A percentile compares a stretch with the other conserved stretches of the same genome.
Evolutionary conservation across 1,140 invertebrate genomes (phyloP).

Genomic region (Oppia nitens): DNA sequence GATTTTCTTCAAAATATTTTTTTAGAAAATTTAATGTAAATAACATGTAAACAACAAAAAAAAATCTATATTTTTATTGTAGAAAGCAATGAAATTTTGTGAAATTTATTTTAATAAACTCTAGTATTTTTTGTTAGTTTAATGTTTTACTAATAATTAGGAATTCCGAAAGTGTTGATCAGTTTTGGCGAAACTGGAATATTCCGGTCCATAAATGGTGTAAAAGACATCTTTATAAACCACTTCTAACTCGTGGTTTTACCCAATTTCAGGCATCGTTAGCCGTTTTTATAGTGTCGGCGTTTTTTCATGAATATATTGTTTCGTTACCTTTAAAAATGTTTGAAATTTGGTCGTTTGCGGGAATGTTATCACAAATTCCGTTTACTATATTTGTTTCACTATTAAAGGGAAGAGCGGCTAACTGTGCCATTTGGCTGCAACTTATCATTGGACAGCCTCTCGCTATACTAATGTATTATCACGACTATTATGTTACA

Average conservation of each 20-base stretch:
- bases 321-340: conserved; percentile 91
- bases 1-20: no score
- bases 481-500: conserved; percentile 69
- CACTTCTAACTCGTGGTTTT: conserved; percentile 57
- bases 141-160: background rate
- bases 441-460: conserved; percentile 74
- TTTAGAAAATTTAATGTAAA: no score
- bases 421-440: conserved; percentile 39
- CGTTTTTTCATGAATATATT: conserved; percentile 96
- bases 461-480: conserved; percentile 96
- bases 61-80: no score
- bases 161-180: conserved; percentile 85
- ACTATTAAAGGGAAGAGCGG: conserved; percentile 19
- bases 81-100: no score
- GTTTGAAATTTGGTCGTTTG: conserved; percentile 90
- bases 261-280: conserved; percentile 50
- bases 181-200: conserved; percentile 97
- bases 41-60: no score
- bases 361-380: conserved; percentile 66
- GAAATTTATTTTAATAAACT: no score
- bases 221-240: conserved; percentile 76
- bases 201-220: conserved; percentile 85
- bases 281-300: conserved; percentile 85
- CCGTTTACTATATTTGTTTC: conserved; percentile 26
- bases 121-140: no score